Evolutionary conservation across 2,113 vertebrate species (phyloP), one percentile per base, ranked within the genome.

Genomic region (Triplophysa tibetana): DNA sequence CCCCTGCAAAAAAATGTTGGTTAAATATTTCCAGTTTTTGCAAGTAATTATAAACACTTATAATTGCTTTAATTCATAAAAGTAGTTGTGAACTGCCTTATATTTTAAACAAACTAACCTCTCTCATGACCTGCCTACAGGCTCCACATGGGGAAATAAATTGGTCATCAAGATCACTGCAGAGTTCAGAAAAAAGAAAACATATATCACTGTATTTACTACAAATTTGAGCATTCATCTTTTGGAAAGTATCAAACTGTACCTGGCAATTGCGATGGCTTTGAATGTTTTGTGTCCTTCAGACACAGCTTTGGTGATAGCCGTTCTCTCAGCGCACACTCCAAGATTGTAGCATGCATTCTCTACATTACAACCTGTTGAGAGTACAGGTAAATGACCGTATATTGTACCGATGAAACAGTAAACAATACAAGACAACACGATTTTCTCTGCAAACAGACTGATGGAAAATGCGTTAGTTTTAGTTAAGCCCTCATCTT

Each of bases 41-140:
- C 3, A 29, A 29, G 3, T 29, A 29, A 38, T 8, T 38, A 38
- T 38, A 7, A 38, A 38, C 33, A 38, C 33, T 7, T 38, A 38
- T 38, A 38, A 38, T 8, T 38, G 33, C 33, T 38, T 38, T 38
- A 38, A 38, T 38, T 38, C 33, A 38, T 38, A 38, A 38, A 38
- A 7, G 33, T 38, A 38, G 6, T 38, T 38, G 33, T 38, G 33
- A 38, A 38, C 33, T 38, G 33, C 33, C 33, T 38, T 38, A 7
- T 38, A 7, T 38, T 67, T 43, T 5, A 62, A 58, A 38, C 56
- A 16, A n/a, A 72, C 85, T 90, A 85, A 96, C 95, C 94, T 96
- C 95, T 88, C 93, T 91, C 92, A 96, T 95, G 70, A 96, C 91
- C 87, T 96, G 95, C 79, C 95, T 87, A 88, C 95, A 96, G 64